A percentile compares a stretch with the other conserved stretches of the same genome.
Conservation (phyloP, 2,888 invertebrate species). For the Noctua pronuba region DNA sequence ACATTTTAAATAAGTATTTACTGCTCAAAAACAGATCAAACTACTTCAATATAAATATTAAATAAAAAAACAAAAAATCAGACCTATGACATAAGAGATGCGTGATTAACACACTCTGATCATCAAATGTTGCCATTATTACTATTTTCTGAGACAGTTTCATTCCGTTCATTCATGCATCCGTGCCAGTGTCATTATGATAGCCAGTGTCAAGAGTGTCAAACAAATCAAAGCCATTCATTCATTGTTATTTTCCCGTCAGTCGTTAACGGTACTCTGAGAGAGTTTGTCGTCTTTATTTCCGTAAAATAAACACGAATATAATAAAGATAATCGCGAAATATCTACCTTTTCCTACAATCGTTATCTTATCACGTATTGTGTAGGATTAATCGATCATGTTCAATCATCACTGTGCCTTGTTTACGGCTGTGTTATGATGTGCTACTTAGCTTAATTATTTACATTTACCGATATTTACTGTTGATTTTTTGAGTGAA, state of each 20-base stretch:
- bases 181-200: neutral
- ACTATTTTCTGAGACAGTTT: neutral
- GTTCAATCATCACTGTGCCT: slow-evolving; percentile 69
- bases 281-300: slow-evolving; percentile 61
- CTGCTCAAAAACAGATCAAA: too few species aligned
- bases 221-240: slow-evolving; percentile 11
- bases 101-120: neutral
- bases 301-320: slow-evolving; percentile 65
- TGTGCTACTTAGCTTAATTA: slow-evolving; percentile 69
- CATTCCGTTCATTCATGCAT: slow-evolving; percentile 33
- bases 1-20: neutral
- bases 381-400: slow-evolving; percentile 76
- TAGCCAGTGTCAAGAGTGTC: slow-evolving; percentile 12
- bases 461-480: slow-evolving; percentile 67
- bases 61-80: neutral
- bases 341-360: slow-evolving; percentile 65
- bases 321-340: slow-evolving; percentile 66
- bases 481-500: slow-evolving; percentile 70
- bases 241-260: slow-evolving; percentile 47
- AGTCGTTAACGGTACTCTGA: slow-evolving; percentile 73
- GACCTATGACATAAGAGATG: neutral
- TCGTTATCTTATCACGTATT: slow-evolving; percentile 78
- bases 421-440: slow-evolving; percentile 66
- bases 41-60: neutral
- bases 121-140: slow-evolving; percentile 15